Conservation (phyloP, 2,113 vertebrate genomes). For the Telmatochromis sp. region DNA sequence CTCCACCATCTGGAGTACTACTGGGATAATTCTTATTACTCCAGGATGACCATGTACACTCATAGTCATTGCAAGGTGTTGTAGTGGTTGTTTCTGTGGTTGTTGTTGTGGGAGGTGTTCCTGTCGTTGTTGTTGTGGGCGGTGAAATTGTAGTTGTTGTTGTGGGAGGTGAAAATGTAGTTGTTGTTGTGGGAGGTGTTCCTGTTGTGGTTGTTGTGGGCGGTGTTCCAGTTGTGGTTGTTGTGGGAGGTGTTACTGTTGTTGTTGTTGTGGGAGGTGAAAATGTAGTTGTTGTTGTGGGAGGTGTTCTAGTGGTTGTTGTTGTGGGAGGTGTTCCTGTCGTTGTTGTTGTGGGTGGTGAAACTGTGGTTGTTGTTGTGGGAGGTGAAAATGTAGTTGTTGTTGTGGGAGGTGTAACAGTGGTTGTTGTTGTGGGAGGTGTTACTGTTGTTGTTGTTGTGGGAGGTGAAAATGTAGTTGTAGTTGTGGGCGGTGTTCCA, state of each 20-base stretch:
- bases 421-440: rapidly evolving
- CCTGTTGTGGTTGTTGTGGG: rapidly evolving
- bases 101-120: background rate
- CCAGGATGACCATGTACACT: too few relatives aligned
- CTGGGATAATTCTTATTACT: too few relatives aligned
- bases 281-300: rapidly evolving
- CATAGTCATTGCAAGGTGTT: too few relatives aligned
- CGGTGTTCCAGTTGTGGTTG: rapidly evolving
- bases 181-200: rapidly evolving
- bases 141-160: too few relatives aligned
- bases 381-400: too few relatives aligned
- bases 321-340: rapidly evolving
- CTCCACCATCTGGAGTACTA: too few relatives aligned
- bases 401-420: too few relatives aligned
- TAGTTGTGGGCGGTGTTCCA: rapidly evolving
- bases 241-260: rapidly evolving
- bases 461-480: too few relatives aligned
- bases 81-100: too few relatives aligned
- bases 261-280: rapidly evolving
- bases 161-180: rapidly evolving
- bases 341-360: too few relatives aligned
- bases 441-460: rapidly evolving
- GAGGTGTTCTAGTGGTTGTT: rapidly evolving
- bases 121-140: too few relatives aligned
- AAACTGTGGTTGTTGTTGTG: too few relatives aligned